These are phyloP conservation scores for Varanus komodoensis DNA, from an alignment of 2,113 vertebrate species.

Conservation along the genomic window DNA sequence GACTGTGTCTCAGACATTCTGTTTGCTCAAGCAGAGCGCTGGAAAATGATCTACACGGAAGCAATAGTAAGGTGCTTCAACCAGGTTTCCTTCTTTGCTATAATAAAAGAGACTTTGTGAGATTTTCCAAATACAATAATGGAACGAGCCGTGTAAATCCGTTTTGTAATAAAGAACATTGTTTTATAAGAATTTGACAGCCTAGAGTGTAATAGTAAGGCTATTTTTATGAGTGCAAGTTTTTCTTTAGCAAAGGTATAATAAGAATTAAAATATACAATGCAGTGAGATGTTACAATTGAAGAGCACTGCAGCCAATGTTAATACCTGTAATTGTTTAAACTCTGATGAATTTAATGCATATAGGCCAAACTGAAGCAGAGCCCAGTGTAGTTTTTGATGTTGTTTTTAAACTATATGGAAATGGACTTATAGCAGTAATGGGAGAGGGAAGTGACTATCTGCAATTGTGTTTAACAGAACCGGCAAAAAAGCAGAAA, in stretches of 20 bases:
- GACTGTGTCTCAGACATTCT: not conserved
- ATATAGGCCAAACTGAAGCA: not conserved
- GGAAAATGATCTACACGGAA: not conserved
- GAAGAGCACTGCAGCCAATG: not conserved
- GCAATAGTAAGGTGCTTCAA: not conserved
- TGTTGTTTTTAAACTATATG: not conserved
- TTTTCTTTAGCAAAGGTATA: not conserved
- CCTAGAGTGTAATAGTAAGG: not conserved
- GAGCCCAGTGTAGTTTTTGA: not conserved
- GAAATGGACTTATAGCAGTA: not conserved
- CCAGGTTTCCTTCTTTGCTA: slow-evolving; percentile 2
- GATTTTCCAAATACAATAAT: not conserved
- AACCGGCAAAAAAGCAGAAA: no score
- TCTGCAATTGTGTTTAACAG: no score
- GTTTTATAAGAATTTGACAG: slow-evolving; percentile 19
- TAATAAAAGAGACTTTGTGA: not conserved
- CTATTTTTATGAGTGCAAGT: not conserved
- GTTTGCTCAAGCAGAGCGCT: not conserved
- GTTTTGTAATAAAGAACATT: not conserved
- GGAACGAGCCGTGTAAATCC: not conserved
- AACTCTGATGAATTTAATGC: not conserved
- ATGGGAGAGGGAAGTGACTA: no score
- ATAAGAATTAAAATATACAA: not conserved
- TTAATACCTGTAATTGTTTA: slow-evolving; percentile 22
- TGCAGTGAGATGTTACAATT: not conserved